Percentiles rank a stretch among this genome's conserved stretches.
Conservation (phyloP, 2,888 invertebrate genomes). For the Oscheius myriophilus region DNA sequence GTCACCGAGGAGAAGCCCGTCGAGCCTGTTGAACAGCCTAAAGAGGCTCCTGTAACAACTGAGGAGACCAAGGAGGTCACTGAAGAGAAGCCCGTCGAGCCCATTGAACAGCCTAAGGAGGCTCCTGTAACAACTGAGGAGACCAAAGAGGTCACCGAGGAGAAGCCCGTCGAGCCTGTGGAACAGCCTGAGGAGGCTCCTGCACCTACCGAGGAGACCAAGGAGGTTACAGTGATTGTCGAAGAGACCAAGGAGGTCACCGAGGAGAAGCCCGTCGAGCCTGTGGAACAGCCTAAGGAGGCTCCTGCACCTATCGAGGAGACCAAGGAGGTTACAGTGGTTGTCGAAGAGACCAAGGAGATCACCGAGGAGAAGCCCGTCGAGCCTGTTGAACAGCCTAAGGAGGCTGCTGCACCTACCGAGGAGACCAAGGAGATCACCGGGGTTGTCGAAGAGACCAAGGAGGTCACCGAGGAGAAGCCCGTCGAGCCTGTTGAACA, state of each 20-base stretch:
- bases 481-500: not conserved
- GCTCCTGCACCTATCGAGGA: slow-evolving; percentile 9
- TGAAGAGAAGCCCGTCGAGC: slow-evolving; percentile 11
- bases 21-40: too few species aligned
- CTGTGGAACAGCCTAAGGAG: not conserved
- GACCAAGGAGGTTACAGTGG: not conserved
- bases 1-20: too few species aligned
- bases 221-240: not conserved
- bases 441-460: not conserved
- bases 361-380: slow-evolving; percentile 1
- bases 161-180: too few species aligned
- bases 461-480: slow-evolving; percentile 5
- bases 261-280: slow-evolving; percentile 3
- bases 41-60: too few species aligned
- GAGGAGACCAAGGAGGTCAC: too few species aligned
- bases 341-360: slow-evolving; percentile 4
- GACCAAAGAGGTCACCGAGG: slow-evolving; percentile 1
- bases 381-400: not conserved
- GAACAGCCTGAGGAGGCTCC: slow-evolving; percentile 7
- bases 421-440: slow-evolving; percentile 5
- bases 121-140: not conserved
- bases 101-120: not conserved
- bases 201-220: slow-evolving; percentile 3
- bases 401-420: not conserved
- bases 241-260: not conserved